Base-by-base conservation (phyloP, 2,113 vertebrate species). In the Balaenoptera acutorostrata region DNA sequence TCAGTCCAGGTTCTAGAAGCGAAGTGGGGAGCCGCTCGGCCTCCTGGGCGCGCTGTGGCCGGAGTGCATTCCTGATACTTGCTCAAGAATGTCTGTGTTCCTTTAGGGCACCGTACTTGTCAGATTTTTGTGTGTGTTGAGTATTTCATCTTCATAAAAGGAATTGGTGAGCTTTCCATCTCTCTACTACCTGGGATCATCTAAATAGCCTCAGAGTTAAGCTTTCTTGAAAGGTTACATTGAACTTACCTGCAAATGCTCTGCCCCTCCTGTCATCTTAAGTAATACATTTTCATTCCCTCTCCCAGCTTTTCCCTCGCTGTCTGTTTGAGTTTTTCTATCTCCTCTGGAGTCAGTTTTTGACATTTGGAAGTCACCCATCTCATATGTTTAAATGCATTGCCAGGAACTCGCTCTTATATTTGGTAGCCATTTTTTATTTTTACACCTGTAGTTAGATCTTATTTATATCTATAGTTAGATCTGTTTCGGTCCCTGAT, bases 231-330 rank as follows among this genome's bases (percentile, higher is more conserved):
- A 80, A n/a, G 29, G 15, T 15, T 6, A 3, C 1, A 0, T 3
- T n/a, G 44, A 61, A 5, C 29, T 31, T 3, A 0, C 2, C 66
- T 11, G 59, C 27, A 1, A 23, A 27, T 9, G 17, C 23, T 1
- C 13, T 0, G 5, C 6, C 1, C 8, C 15, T n/a, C 14, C 63
- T 8, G 46, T 6, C 15, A 0, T 5, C 9, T 17, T 6, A 6
- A 2, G 49, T 0, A 0, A 14, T 1, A 2, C 11, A 0, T 5
- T 5, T 10, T 6, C 0, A 3, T 6, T 44, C 8, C 20, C 7
- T 46, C 23, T 6, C 1, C 11, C 57, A 3, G 0, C 31, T 15
- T 3, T 46, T 15, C 64, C 11, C 2, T 25, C 9, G 0, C 27
- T 0, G 55, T 63, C 20, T 6, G 3, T 11, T 11, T 31, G 23